Conservation (phyloP, 2,797 vertebrate genomes). For the Columba guinea region DNA sequence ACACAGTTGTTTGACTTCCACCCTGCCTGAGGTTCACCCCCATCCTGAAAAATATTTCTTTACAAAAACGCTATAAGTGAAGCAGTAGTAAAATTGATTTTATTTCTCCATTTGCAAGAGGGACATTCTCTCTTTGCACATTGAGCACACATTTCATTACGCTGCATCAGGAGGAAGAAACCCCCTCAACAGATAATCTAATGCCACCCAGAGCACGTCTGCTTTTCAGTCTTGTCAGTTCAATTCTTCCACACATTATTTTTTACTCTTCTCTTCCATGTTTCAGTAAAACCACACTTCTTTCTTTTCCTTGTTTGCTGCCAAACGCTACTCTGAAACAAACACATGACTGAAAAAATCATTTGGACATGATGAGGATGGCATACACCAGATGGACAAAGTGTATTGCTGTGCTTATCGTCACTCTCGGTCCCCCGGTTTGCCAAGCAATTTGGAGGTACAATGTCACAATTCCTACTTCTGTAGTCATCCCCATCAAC, state of each 20-base stretch:
- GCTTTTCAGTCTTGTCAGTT: conserved; percentile 8
- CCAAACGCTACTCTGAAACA: not conserved
- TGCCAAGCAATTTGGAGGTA: not conserved
- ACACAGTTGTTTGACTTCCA: not conserved
- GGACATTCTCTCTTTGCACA: not conserved
- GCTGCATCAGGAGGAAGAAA: not conserved
- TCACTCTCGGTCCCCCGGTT: not conserved
- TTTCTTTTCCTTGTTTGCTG: not conserved
- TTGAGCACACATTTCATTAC: not conserved
- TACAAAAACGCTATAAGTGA: not conserved
- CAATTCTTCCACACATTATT: not conserved
- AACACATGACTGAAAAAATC: not conserved
- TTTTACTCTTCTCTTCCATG: not conserved
- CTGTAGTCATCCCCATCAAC: not conserved
- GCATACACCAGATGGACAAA: accelerated
- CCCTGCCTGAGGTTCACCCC: not conserved
- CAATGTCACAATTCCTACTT: not conserved
- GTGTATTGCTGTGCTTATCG: not conserved
- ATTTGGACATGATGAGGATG: accelerated
- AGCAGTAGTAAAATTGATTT: not conserved
- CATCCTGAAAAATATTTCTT: not conserved
- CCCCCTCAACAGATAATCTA: not conserved
- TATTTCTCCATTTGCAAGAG: not conserved
- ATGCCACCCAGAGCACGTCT: not conserved
- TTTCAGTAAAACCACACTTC: not conserved